These are phyloP conservation scores for Eublepharis macularius DNA, from an alignment of 2,113 vertebrate species.

Conservation along the genomic window DNA sequence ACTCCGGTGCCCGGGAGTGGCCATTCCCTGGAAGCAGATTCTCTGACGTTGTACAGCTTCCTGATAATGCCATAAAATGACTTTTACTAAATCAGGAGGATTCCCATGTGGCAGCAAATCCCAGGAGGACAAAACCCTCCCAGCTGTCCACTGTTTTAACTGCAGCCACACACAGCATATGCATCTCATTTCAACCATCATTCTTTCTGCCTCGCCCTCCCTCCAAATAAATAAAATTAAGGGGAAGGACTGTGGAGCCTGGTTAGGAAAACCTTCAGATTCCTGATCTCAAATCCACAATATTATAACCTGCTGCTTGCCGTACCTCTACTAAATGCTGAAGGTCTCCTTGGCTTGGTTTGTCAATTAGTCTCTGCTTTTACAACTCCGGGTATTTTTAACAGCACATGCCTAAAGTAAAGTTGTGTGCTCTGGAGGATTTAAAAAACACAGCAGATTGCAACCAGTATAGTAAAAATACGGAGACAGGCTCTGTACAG, in stretches of 20 bases:
- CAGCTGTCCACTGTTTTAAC: conserved; percentile 71
- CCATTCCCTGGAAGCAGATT: conserved; percentile 38
- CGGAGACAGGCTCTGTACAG: background rate
- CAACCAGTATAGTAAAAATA: conserved; percentile 25
- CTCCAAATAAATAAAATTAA: conserved; percentile 16
- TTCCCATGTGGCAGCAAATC: conserved; percentile 74
- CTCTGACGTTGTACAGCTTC: background rate
- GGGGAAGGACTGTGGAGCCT: background rate
- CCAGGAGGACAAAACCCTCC: conserved; percentile 68
- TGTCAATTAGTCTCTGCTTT: background rate
- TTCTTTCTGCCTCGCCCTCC: background rate
- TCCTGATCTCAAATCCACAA: background rate
- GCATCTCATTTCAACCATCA: conserved; percentile 35
- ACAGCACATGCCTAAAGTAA: background rate
- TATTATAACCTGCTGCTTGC: background rate
- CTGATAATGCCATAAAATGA: conserved; percentile 66
- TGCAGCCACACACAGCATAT: conserved; percentile 27
- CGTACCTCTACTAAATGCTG: background rate
- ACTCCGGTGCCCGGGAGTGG: background rate
- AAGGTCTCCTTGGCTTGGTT: background rate
- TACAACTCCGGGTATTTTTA: background rate
- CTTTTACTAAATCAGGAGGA: conserved; percentile 67
- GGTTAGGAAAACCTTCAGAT: background rate
- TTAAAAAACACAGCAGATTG: conserved; percentile 8
- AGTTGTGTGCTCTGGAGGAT: background rate